Evolutionary conservation across 2,113 vertebrate genomes (phyloP).

Genomic region (Nansenia antarctica): DNA sequence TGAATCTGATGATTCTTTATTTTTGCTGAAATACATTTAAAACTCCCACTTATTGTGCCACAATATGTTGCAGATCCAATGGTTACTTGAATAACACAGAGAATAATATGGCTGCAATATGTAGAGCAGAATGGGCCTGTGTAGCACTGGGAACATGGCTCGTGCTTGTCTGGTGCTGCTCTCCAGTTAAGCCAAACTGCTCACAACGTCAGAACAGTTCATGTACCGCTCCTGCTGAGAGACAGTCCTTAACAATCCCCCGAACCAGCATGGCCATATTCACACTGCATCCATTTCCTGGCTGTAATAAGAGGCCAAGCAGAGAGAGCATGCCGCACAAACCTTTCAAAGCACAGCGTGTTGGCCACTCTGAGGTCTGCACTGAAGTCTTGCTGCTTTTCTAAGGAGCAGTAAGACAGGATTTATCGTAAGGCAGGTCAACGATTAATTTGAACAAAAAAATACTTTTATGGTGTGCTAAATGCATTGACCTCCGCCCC

Average conservation of each 20-base stretch:
- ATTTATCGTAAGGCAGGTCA: background rate
- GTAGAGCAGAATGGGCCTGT: background rate
- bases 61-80: background rate
- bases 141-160: too few relatives aligned
- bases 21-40: background rate
- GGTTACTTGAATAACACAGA: too few relatives aligned
- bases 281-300: slow-evolving; percentile 10
- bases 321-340: slow-evolving; percentile 30
- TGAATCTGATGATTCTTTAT: too few relatives aligned
- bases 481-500: background rate
- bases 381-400: background rate
- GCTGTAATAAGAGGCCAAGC: slow-evolving; percentile 44
- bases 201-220: slow-evolving; percentile 24
- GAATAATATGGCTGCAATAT: too few relatives aligned
- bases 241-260: slow-evolving; percentile 25
- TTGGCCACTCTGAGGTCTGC: background rate
- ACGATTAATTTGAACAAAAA: too few relatives aligned
- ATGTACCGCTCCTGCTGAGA: slow-evolving; percentile 3
- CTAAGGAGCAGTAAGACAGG: background rate
- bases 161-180: too few relatives aligned
- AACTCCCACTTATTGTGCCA: background rate
- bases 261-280: slow-evolving; percentile 17
- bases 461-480: background rate
- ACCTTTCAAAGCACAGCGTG: slow-evolving; percentile 34
- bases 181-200: slow-evolving; percentile 28